Percentiles rank a stretch among this genome's conserved stretches.
phyloP scores from a whole-genome alignment of 2,113 vertebrate genomes.

The Nipponia nippon region DNA sequence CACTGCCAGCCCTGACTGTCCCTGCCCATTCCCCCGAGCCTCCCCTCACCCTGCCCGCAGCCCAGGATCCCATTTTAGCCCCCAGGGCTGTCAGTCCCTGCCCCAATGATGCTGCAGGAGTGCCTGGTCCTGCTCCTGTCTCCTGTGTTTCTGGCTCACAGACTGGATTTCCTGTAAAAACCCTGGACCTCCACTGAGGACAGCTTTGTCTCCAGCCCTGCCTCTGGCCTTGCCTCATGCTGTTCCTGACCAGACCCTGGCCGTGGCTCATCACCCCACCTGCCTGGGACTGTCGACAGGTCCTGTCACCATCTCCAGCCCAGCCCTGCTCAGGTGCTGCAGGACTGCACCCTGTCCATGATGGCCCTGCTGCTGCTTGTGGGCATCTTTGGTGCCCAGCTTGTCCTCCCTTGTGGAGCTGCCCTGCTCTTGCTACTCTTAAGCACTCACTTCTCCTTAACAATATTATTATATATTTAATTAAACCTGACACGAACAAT shows the following conservation, averaged over 20 bases:
- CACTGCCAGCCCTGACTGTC: background rate
- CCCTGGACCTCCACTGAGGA: background rate
- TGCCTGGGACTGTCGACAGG: background rate
- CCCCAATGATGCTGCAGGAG: background rate
- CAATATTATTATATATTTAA: background rate
- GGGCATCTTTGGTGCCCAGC: accelerated
- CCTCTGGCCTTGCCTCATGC: background rate
- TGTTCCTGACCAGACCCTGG: background rate
- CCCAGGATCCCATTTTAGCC: background rate
- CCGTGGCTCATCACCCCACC: background rate
- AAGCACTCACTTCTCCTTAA: background rate
- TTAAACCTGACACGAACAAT: background rate
- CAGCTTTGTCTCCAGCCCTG: background rate
- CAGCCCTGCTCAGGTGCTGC: background rate
- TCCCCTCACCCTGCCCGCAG: background rate
- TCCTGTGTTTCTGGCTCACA: background rate
- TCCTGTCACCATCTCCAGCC: background rate
- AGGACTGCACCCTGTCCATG: background rate
- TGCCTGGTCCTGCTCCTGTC: background rate
- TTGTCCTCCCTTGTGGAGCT: background rate
- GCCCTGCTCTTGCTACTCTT: background rate
- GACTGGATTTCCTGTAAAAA: background rate
- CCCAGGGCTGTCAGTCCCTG: accelerated
- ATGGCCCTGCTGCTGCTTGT: background rate
- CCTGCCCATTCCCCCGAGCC: background rate